Conservation (phyloP, 2,888 invertebrate species). For the Emmelina monodactyla region DNA sequence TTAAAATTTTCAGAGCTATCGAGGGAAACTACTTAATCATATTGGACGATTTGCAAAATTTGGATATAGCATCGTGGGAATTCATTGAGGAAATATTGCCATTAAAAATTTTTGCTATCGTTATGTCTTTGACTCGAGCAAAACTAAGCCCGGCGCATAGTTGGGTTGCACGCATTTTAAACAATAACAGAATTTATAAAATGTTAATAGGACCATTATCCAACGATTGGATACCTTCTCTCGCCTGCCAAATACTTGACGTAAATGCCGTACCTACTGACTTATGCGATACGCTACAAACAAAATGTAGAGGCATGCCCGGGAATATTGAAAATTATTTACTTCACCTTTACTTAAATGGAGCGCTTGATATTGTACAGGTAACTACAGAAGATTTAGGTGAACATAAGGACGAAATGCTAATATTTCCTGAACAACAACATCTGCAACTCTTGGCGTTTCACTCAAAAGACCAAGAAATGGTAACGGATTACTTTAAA, state of each 20-base stretch:
- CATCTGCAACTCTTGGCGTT: slow-evolving; percentile 41
- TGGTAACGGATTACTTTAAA: slow-evolving; percentile 24
- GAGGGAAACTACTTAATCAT: slow-evolving; percentile 36
- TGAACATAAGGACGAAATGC: slow-evolving; percentile 25
- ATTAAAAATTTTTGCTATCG: slow-evolving; percentile 35
- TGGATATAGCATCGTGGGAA: slow-evolving; percentile 53
- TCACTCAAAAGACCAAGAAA: slow-evolving; percentile 27
- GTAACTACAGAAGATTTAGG: slow-evolving; percentile 27
- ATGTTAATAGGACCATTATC: slow-evolving; percentile 45
- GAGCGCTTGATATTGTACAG: slow-evolving; percentile 42
- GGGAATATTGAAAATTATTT: slow-evolving; percentile 62
- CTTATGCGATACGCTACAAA: slow-evolving; percentile 48
- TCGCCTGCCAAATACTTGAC: slow-evolving; percentile 69
- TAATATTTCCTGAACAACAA: slow-evolving; percentile 39
- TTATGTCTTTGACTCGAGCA: slow-evolving; percentile 39
- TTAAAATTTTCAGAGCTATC: slow-evolving; percentile 35
- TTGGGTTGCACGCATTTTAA: slow-evolving; percentile 51
- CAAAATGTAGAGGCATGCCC: slow-evolving; percentile 56
- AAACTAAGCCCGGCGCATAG: slow-evolving; percentile 39
- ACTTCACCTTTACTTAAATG: slow-evolving; percentile 53
- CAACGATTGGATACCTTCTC: slow-evolving; percentile 39
- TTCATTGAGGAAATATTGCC: slow-evolving; percentile 39
- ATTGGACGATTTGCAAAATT: slow-evolving; percentile 57
- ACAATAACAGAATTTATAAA: slow-evolving; percentile 41
- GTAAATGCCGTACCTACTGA: slow-evolving; percentile 63